These are phyloP conservation scores for Drosophila repleta DNA, from an alignment of 1,140 invertebrate species.

Conservation along the genomic window DNA sequence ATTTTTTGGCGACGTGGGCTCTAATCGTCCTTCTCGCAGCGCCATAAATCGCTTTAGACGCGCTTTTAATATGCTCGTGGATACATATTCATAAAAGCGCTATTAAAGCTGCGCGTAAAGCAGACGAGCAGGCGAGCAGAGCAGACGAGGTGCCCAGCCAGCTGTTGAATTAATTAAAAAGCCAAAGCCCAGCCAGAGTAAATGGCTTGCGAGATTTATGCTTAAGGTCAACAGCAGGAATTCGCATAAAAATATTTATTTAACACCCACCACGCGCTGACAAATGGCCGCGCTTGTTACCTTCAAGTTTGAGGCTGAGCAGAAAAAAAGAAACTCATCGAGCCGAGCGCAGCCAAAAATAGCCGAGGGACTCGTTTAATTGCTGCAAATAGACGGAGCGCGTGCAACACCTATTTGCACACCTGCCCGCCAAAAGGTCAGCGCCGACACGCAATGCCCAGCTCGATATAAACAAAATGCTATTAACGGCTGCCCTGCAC, in stretches of 20 bases:
- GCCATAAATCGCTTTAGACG: slow-evolving; percentile 41
- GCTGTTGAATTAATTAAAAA: slow-evolving; percentile 65
- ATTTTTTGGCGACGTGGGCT: not conserved
- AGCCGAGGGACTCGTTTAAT: slow-evolving; percentile 18
- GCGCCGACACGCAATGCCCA: slow-evolving; percentile 50
- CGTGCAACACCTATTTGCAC: slow-evolving; percentile 33
- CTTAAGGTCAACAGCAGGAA: slow-evolving; percentile 45
- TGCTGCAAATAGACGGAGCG: slow-evolving; percentile 48
- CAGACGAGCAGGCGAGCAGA: slow-evolving; percentile 55
- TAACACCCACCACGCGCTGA: slow-evolving; percentile 21
- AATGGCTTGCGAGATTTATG: slow-evolving; percentile 64
- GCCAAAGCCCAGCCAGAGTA: slow-evolving; percentile 44
- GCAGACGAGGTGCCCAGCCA: slow-evolving; percentile 42
- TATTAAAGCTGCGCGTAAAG: slow-evolving; percentile 59
- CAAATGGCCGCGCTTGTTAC: slow-evolving; percentile 13
- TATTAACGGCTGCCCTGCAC: slow-evolving; percentile 42
- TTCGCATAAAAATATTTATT: slow-evolving; percentile 53
- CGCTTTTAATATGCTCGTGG: slow-evolving; percentile 35
- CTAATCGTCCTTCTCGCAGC: slow-evolving; percentile 7
- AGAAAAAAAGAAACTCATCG: slow-evolving; percentile 11
- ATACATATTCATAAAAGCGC: slow-evolving; percentile 26
- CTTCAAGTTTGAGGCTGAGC: not conserved
- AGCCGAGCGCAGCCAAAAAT: slow-evolving; percentile 26
- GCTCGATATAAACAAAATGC: slow-evolving; percentile 47
- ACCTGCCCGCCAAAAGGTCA: slow-evolving; percentile 53